These are phyloP conservation scores for Chromoteleia sp. DNA, from an alignment of 2,888 invertebrate species.

Conservation along the genomic window DNA sequence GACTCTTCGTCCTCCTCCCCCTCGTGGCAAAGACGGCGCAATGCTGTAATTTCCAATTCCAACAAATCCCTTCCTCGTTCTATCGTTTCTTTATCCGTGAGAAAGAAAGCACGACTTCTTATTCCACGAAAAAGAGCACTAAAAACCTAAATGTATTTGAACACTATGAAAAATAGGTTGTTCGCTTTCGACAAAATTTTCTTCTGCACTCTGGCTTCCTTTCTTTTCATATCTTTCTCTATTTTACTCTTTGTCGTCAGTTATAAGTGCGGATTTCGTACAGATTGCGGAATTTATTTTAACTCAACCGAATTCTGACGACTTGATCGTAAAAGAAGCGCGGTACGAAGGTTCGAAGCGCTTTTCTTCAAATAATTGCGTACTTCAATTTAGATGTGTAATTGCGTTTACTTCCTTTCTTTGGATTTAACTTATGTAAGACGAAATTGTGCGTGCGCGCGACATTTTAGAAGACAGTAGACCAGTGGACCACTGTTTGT, in stretches of 20 bases:
- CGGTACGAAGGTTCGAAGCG: background rate
- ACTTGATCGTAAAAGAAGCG: background rate
- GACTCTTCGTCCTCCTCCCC: constrained; percentile 37
- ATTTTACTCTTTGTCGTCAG: background rate
- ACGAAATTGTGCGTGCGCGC: constrained; percentile 58
- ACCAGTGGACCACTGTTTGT: constrained; percentile 71
- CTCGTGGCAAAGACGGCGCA: constrained; percentile 42
- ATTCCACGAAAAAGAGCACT: constrained; percentile 42
- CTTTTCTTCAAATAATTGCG: constrained; percentile 33
- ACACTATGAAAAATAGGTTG: constrained; percentile 62
- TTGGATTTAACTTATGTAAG: constrained; percentile 57
- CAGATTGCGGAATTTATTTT: constrained; percentile 28
- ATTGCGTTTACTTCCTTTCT: constrained; percentile 53
- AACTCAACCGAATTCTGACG: background rate
- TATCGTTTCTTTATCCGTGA: constrained; percentile 54
- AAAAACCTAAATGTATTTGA: constrained; percentile 63
- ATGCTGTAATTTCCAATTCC: constrained; percentile 71
- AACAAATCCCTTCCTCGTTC: constrained; percentile 69
- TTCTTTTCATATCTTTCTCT: background rate
- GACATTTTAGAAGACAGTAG: constrained; percentile 55
- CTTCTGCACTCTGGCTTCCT: background rate
- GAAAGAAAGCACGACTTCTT: constrained; percentile 57
- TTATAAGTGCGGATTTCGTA: constrained; percentile 17
- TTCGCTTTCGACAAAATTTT: constrained; percentile 42
- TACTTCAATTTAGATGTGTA: constrained; percentile 39